These are phyloP conservation scores for Machimus rusticus DNA, from an alignment of 2,888 invertebrate species.

Conservation along the genomic window DNA sequence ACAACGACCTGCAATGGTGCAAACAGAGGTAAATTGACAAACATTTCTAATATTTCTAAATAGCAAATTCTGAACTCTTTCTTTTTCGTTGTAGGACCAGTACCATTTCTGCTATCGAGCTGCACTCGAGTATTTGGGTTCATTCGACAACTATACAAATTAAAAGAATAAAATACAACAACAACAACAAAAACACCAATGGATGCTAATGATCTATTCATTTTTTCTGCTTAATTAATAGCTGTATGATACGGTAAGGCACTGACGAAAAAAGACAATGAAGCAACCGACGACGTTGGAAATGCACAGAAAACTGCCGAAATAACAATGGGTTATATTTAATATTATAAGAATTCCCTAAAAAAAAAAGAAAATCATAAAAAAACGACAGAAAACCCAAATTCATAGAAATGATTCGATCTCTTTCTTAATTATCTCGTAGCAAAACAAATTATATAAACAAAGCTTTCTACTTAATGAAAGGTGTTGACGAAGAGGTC, in stretches of 20 bases:
- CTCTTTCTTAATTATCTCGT: slow-evolving; percentile 16
- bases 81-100: slow-evolving; percentile 79
- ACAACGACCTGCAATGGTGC: slow-evolving; percentile 99
- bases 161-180: slow-evolving; percentile 65
- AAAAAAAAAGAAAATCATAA: background rate
- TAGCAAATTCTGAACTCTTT: background rate
- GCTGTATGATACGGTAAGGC: background rate
- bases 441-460: slow-evolving; percentile 1
- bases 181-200: background rate
- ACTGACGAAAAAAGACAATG: background rate
- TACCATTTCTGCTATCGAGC: slow-evolving; percentile 99
- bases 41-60: background rate
- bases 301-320: slow-evolving; percentile 38
- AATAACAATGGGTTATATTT: background rate
- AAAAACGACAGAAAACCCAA: background rate
- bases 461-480: slow-evolving; percentile 20
- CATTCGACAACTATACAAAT: slow-evolving; percentile 95
- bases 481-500: background rate
- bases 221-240: slow-evolving; percentile 2
- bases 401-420: background rate
- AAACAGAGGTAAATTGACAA: slow-evolving; percentile 83
- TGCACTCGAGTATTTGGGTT: slow-evolving; percentile 96
- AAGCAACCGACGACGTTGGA: background rate
- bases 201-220: background rate
- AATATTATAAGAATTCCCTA: background rate